These are phyloP conservation scores for Drosophila recens DNA, from an alignment of 2,888 invertebrate species.

Conservation along the genomic window DNA sequence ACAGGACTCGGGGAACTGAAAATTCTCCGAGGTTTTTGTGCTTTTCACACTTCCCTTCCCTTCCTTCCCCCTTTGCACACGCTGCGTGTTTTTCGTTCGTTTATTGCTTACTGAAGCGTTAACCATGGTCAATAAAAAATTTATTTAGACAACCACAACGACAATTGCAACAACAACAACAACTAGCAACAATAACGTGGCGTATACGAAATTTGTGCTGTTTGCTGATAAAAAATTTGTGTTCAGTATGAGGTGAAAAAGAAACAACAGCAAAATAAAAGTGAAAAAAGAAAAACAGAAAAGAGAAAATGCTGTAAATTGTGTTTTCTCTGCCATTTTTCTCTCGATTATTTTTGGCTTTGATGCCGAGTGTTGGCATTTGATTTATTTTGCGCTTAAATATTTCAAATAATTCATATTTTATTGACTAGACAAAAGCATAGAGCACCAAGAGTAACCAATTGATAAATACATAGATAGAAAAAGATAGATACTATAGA, in stretches of 20 bases:
- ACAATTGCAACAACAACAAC: conserved; percentile 48
- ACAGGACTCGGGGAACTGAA: conserved; percentile 17
- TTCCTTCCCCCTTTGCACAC: background rate
- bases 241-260: conserved; percentile 15
- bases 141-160: conserved; percentile 76
- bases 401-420: conserved; percentile 77
- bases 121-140: conserved; percentile 81
- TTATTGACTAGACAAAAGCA: conserved; percentile 66
- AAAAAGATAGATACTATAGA: background rate
- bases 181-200: conserved; percentile 54
- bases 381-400: conserved; percentile 69
- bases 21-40: conserved; percentile 67
- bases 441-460: conserved; percentile 23
- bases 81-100: conserved; percentile 35
- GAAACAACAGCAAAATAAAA: conserved; percentile 1
- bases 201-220: conserved; percentile 54
- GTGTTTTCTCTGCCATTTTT: conserved; percentile 22
- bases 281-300: background rate
- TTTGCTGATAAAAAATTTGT: conserved; percentile 67
- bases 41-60: conserved; percentile 44
- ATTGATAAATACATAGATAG: conserved; percentile 25
- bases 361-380: conserved; percentile 69
- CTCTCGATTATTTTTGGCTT: conserved; percentile 32
- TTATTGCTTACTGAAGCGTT: conserved; percentile 78
- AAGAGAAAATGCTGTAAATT: conserved; percentile 40